phyloP scores from a whole-genome alignment of 2,888 invertebrate species.

The Macropis europaea region DNA sequence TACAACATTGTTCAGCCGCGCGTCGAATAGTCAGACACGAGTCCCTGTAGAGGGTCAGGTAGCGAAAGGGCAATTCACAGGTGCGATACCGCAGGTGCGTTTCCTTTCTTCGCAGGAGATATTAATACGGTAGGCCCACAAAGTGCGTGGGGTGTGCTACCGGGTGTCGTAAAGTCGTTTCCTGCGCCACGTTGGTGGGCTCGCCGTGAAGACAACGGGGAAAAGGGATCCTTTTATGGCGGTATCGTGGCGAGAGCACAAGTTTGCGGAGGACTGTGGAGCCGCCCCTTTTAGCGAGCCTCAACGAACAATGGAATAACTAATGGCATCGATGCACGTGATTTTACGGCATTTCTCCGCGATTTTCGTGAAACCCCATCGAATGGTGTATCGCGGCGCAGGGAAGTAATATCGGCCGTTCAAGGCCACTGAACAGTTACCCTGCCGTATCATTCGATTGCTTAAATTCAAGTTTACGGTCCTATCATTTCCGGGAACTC shows the following conservation, averaged over 20 bases:
- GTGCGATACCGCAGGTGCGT: slow-evolving; percentile 54
- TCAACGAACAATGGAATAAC: slow-evolving; percentile 46
- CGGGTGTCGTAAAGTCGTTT: slow-evolving; percentile 72
- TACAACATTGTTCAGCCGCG: neutral
- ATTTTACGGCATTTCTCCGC: slow-evolving; percentile 34
- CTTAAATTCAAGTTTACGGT: too few relatives aligned
- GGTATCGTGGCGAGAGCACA: slow-evolving; percentile 37
- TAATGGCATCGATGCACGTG: slow-evolving; percentile 47
- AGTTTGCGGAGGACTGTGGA: slow-evolving; percentile 60
- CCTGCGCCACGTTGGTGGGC: slow-evolving; percentile 58
- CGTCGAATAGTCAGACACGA: slow-evolving; percentile 20
- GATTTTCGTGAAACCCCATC: too few relatives aligned
- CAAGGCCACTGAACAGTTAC: neutral
- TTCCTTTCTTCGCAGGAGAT: slow-evolving; percentile 43
- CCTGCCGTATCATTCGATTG: too few relatives aligned
- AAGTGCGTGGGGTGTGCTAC: slow-evolving; percentile 65
- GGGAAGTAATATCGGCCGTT: too few relatives aligned
- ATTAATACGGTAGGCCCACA: slow-evolving; percentile 64
- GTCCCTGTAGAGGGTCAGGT: slow-evolving; percentile 41
- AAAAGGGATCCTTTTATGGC: slow-evolving; percentile 56
- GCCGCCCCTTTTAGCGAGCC: slow-evolving; percentile 50
- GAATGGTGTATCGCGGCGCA: too few relatives aligned
- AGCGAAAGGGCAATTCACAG: slow-evolving; percentile 56
- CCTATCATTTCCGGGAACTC: too few relatives aligned
- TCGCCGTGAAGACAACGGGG: slow-evolving; percentile 35